These are phyloP conservation scores for Ephestia elutella DNA, from an alignment of 1,140 invertebrate species.

Conservation along the genomic window DNA sequence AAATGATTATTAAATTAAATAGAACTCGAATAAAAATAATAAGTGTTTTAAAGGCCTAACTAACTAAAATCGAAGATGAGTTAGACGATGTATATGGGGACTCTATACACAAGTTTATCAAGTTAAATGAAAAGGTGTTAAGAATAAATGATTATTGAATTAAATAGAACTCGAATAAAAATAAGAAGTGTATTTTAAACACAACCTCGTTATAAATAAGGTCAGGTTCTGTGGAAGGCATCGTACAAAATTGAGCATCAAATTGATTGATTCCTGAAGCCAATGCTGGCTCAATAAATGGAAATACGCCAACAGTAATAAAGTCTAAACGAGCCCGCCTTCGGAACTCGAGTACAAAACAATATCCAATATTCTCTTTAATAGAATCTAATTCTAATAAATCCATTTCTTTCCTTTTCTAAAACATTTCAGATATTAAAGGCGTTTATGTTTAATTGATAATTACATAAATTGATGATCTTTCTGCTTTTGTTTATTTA, in stretches of 20 bases:
- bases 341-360: conserved; percentile 1
- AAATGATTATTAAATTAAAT: too few species aligned
- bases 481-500: neutral
- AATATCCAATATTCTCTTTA: conserved; percentile 1
- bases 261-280: conserved; percentile 25
- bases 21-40: conserved; percentile 2
- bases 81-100: too few species aligned
- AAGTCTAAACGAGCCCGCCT: conserved; percentile 11
- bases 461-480: neutral
- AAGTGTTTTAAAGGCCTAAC: too few species aligned
- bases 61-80: too few species aligned
- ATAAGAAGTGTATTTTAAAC: conserved; percentile 7
- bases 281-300: conserved; percentile 16
- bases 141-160: too few species aligned
- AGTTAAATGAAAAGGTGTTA: too few species aligned
- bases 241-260: conserved; percentile 15
- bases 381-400: conserved; percentile 1
- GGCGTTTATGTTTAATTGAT: neutral
- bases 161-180: conserved; percentile 4
- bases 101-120: too few species aligned
- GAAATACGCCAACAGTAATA: conserved; percentile 20
- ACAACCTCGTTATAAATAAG: neutral
- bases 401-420: neutral
- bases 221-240: conserved; percentile 2
- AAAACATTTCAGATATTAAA: neutral